phyloP scores from a whole-genome alignment of 1,140 invertebrate species.

The Anoplolepis gracilipes region DNA sequence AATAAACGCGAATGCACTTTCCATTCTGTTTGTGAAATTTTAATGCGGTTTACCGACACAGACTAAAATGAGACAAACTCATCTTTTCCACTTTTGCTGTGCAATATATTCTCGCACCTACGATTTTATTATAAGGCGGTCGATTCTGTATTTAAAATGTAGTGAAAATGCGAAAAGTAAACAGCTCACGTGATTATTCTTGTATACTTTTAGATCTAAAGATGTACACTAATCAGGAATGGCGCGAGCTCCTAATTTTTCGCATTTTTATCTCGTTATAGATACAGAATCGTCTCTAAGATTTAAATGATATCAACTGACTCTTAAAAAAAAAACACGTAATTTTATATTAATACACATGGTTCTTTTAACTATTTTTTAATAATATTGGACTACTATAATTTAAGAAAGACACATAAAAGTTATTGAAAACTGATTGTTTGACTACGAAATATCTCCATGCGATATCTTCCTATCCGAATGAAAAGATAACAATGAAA shows the following conservation, averaged over 20 bases:
- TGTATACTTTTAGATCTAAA: too few relatives aligned
- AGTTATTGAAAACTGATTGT: neutral
- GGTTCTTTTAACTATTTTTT: neutral
- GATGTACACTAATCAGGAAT: too few relatives aligned
- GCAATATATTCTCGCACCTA: neutral
- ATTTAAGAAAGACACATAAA: neutral
- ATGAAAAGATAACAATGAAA: conserved; percentile 23
- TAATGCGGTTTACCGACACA: conserved; percentile 30
- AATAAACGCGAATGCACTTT: conserved; percentile 55
- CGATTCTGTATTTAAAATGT: too few relatives aligned
- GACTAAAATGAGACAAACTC: conserved; percentile 29
- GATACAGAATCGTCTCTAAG: too few relatives aligned
- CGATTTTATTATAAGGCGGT: neutral
- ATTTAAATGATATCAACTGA: neutral
- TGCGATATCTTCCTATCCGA: neutral
- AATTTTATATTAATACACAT: neutral
- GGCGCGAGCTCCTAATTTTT: too few relatives aligned
- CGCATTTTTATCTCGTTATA: too few relatives aligned
- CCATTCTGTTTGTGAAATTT: conserved; percentile 47
- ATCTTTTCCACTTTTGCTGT: neutral
- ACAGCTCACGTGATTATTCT: too few relatives aligned
- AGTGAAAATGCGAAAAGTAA: too few relatives aligned
- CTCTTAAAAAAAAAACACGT: neutral
- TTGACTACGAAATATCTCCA: neutral
- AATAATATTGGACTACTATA: neutral